Base-by-base conservation (phyloP, 2,113 vertebrate genomes). In the Mormyrus lacerda region DNA sequence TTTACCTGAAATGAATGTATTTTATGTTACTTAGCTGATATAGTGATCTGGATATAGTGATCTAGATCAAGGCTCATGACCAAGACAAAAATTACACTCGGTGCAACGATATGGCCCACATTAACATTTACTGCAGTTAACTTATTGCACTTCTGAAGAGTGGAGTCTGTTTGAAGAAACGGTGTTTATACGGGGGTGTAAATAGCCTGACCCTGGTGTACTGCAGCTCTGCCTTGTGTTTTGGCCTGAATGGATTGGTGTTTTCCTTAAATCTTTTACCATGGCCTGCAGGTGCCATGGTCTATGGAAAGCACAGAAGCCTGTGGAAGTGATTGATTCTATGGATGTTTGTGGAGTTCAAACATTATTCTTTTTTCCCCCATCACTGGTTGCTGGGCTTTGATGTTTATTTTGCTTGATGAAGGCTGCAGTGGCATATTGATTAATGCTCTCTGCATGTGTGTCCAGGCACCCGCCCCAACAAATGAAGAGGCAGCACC, bases 321-420 rank as follows among this genome's bases (percentile, higher is more conserved):
- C 85, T 55, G 17, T 87, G 27, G 50, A 47, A 87, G 47, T 87
- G 85, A 87, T 87, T 87, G 50, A 87, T 87, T 87, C 85, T 87
- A 47, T 87, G 47, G 85, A 51, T 48, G 61, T 69, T 44, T 88
- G 44, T 17, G 44, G 61, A 55, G 35, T 42, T 27, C 27, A 47
- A 27, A 88, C 87, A 88, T 73, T 69, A 73, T 88, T 73, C 44
- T 65, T 87, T 65, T 55, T 10, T 7, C 31, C 44, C 27, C 48
- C 31, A 11, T 69, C n/a, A 11, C 10, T 35, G 50, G 47, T 39
- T 87, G 44, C 85, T 87, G 85, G 5, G 85, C 48, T 87, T 55
- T 27, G 50, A 51, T 87, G 50, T 87, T 87, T 87, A 53, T 87
- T 84, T n/a, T 84, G 82, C 48, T 19, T 87, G 85, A 87, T 53